Evolutionary conservation across 2,797 vertebrate genomes (phyloP).

Genomic region (Fundulus diaphanus): DNA sequence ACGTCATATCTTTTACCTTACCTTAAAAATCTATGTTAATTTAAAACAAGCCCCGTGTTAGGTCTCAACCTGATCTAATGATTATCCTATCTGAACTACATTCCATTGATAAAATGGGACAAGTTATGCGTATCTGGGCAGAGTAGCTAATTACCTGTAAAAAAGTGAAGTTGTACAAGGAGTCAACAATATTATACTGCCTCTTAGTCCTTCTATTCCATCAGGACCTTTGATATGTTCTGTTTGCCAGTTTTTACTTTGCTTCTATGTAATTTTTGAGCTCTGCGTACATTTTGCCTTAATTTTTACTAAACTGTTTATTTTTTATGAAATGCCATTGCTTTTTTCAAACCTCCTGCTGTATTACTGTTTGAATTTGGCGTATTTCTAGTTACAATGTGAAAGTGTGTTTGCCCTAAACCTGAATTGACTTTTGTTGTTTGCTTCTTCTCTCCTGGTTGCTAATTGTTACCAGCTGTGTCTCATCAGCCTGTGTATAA

Average conservation of each 20-base stretch:
- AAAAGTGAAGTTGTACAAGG: too few relatives aligned
- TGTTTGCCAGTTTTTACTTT: background rate
- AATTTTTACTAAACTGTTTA: background rate
- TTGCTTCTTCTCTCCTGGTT: background rate
- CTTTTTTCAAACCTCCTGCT: background rate
- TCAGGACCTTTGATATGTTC: background rate
- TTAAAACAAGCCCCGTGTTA: too few relatives aligned
- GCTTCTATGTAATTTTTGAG: background rate
- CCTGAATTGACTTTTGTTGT: background rate
- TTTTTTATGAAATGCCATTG: background rate
- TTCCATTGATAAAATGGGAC: too few relatives aligned
- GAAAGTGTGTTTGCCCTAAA: background rate
- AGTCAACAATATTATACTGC: too few relatives aligned
- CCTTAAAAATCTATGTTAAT: too few relatives aligned
- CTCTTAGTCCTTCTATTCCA: background rate
- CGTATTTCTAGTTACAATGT: background rate
- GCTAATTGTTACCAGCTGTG: conserved; percentile 6
- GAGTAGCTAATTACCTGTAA: too few relatives aligned
- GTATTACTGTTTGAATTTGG: background rate
- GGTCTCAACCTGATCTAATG: too few relatives aligned
- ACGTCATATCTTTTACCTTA: too few relatives aligned
- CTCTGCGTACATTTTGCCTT: background rate
- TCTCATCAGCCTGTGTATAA: background rate
- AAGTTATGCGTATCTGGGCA: too few relatives aligned
- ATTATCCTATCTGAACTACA: too few relatives aligned